phyloP scores from a whole-genome alignment of 53 echinoderm and acorn worm species.

The Crossaster papposus region DNA sequence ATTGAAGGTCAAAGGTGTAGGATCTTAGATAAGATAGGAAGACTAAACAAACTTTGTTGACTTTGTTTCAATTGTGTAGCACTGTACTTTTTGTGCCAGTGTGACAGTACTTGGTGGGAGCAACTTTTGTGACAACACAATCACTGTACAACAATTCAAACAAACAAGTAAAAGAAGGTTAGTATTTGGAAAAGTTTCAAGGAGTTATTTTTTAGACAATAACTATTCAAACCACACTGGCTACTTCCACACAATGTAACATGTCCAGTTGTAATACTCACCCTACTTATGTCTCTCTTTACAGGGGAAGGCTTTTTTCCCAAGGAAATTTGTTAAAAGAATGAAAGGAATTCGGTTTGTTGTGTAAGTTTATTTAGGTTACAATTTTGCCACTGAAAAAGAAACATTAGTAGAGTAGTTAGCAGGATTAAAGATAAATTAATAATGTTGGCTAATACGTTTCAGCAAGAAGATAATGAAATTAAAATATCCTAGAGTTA shows the following conservation, averaged over 20 bases:
- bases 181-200: too few relatives aligned
- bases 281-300: slow-evolving; percentile 30
- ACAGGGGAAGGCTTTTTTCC: slow-evolving; percentile 48
- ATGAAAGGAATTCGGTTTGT: not conserved
- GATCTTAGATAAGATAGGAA: not conserved
- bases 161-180: not conserved
- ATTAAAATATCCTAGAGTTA: too few relatives aligned
- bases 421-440: too few relatives aligned
- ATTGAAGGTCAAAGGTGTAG: not conserved
- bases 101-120: not conserved
- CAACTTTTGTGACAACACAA: not conserved
- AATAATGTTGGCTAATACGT: too few relatives aligned
- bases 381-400: not conserved
- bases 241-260: slow-evolving; percentile 28
- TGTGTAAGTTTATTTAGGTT: not conserved
- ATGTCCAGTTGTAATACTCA: slow-evolving; percentile 14
- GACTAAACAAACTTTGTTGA: slow-evolving; percentile 1
- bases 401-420: not conserved
- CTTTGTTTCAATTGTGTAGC: not conserved
- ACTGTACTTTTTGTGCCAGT: not conserved
- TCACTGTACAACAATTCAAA: not conserved
- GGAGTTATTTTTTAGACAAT: not conserved
- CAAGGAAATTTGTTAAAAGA: not conserved
- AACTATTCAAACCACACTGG: slow-evolving; percentile 8
- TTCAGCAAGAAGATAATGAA: too few relatives aligned